Evolutionary conservation across 23 tunicate species (phyloP), one percentile per base, ranked within the genome.

Genomic region (Oikopleura dioica): DNA sequence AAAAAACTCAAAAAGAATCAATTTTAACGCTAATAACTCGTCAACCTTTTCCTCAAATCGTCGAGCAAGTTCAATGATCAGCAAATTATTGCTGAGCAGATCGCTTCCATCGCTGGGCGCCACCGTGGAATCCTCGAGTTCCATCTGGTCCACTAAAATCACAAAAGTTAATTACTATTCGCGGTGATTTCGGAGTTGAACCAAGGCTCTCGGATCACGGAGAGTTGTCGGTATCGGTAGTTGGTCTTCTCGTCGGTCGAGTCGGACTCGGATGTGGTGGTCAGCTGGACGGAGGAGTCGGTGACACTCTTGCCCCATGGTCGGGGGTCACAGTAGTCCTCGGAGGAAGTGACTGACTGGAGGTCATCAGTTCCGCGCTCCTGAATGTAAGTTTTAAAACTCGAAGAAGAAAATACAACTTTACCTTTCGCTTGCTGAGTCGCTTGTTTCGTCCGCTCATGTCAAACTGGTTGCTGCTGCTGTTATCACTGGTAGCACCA

Each of bases 111-210:
- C 26, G 16, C 30, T 23, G 26, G 33, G 33, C 72, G 33, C 72
- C 72, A 63, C 72, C 72, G 72, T 63, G 72, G 33, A 63, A 63
- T 21, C 72, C 72, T 24, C 72, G 72, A 31, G 72, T 63, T 16
- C 72, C 72, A 63, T 63, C 72, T 28, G 72, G 72, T 28, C 72
- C 72, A 16, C 72, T 63, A 31, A 63, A 63, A 21, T 2, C 2
- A 63, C 16, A 63, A 2, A 63, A 9, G 55, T 44, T 9, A 44
- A 16, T 44, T 44, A 44, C 16, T 16, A 16, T 9, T 44, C 55
- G 16, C 55, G 9, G 9, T 44, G 55, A 9, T 44, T 63, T 31
- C 2, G 16, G 33, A 21, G 16, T 63, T 5, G 16, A 2, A 63
- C 72, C 72, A 31, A 12, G 72, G 72, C 26, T 63, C 72, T 2